Base-by-base conservation (phyloP, 2,113 vertebrate species). In the Sorex araneus region DNA sequence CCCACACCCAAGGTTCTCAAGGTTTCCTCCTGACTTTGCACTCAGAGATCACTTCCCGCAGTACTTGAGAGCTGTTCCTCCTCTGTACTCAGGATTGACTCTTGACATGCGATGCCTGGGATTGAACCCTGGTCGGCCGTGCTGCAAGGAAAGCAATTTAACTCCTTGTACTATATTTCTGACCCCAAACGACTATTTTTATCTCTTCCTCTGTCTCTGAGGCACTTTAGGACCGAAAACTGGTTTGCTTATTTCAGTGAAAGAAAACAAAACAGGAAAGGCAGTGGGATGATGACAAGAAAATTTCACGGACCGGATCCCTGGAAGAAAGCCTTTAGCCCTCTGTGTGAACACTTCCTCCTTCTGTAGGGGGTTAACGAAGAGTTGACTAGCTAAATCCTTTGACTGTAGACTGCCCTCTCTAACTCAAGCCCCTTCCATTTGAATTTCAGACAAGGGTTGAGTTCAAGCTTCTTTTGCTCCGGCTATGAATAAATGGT, bases 371-470 rank as follows among this genome's bases (percentile, higher is more conserved):
- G 36, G 15, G 12, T 36, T 93, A 87, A 67, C 27, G 18, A 43
- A 63, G 34, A 66, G 70, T 40, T 90, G 78, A 47, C 89, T 75
- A 67, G 85, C 74, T 86, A 87, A 64, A 23, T 70, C 47, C 73
- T 64, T 88, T 71, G 36, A 60, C 23, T 18, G 47, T 21, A 23
- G 34, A 6, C 47, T 64, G 30, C 77, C 43, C 57, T 32, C 2
- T 30, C 70, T 85, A 12, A 78, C 64, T 85, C 47, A 69, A 90
- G 74, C 11, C 23, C 60, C 60, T 66, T 74, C 85, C 57, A 36
- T 82, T 34, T 84, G 89, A 84, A 95, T 87, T 94, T 92, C 57
- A 92, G 45, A 90, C 45, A 63, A 70, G 8, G 11, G 40, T 84
- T 70, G 36, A 63, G 54, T 84, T 85, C 78, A 92, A 79, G 2